Evolutionary conservation across 2,888 invertebrate species (phyloP).

Genomic region (Teleogryllus oceanicus): DNA sequence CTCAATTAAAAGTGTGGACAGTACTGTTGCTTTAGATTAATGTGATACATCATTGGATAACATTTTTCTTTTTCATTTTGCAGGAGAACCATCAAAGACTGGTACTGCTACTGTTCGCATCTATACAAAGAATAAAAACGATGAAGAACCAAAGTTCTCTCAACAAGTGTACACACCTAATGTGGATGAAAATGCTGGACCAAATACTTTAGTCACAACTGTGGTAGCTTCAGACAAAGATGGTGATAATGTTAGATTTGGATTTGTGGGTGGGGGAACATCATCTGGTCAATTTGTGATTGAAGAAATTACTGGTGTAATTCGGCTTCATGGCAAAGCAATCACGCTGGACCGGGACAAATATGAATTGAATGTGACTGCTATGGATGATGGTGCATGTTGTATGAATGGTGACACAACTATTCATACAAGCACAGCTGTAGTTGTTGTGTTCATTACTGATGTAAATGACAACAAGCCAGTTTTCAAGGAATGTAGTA

Average conservation of each 20-base stretch:
- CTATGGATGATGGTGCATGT: constrained; percentile 95
- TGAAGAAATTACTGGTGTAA: constrained; percentile 92
- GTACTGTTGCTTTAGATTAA: background rate
- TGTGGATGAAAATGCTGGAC: constrained; percentile 93
- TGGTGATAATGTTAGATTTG: constrained; percentile 90
- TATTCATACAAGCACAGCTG: constrained; percentile 89
- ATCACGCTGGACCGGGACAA: constrained; percentile 88
- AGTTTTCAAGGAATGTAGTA: constrained; percentile 88
- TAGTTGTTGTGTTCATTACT: constrained; percentile 93
- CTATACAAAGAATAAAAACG: constrained; percentile 97
- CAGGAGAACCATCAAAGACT: constrained; percentile 82
- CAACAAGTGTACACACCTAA: constrained; percentile 96
- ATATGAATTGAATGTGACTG: constrained; percentile 94
- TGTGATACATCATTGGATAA: background rate
- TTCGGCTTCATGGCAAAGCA: constrained; percentile 79
- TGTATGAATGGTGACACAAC: constrained; percentile 85
- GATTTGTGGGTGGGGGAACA: constrained; percentile 83
- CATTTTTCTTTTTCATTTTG: constrained; percentile 28
- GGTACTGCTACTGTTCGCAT: constrained; percentile 91
- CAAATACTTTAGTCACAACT: constrained; percentile 91
- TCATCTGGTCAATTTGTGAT: constrained; percentile 91
- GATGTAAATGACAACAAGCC: constrained; percentile 98
- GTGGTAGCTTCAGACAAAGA: constrained; percentile 97
- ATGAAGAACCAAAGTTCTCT: constrained; percentile 94
- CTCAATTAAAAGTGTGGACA: too few relatives aligned